Evolutionary conservation across 92 coral and sea anemone species (phyloP), one percentile per base, ranked within the genome.

Genomic region (Zoanthus gigantus): DNA sequence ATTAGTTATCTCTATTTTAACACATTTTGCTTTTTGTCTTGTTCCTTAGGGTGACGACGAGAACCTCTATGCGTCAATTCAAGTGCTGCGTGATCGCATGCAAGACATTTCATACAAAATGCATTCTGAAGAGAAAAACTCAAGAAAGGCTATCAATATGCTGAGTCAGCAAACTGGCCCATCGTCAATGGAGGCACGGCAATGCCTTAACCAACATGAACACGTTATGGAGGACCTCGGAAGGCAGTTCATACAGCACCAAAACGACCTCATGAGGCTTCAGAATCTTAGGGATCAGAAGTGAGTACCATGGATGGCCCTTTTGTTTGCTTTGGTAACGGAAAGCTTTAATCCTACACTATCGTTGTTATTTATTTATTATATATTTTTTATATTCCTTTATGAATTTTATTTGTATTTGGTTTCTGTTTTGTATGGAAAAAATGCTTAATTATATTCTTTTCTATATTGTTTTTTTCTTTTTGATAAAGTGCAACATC

Each of bases 31-130:
- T 14, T 44, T 16, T 57, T 42, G 0, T 28, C 45, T 42, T 86
- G 17, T 46, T 17, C 17, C 30, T 16, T 86, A 96, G 99, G 99
- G 99, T 18, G 98, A 93, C 54, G 99, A 97, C 82, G 99, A 97
- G 83, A 97, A 94, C 68, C 83, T 97, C 83, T 97, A 97, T 86
- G 99, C 99, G 17, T 95, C 99, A 50, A 97, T 97, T 84, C 99
- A 97, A 93, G 99, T 93, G 57, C 91, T 97, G 42, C 96, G 99
- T 29, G 99, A 97, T 76, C 95, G 94, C 14, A 97, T 97, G 86
- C 90, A 97, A 42, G 93, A 92, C 68, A 94, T 97, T 71, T 97
- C 99, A 34, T 83, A 86, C 90, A 92, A 90, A 85, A 95, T 97
- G 94, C 96, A 96, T 32, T 86, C 89, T 60, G 96, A 97, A 69